Conservation (phyloP, 2,888 invertebrate genomes). For the Tenthredo scrophulariae region DNA sequence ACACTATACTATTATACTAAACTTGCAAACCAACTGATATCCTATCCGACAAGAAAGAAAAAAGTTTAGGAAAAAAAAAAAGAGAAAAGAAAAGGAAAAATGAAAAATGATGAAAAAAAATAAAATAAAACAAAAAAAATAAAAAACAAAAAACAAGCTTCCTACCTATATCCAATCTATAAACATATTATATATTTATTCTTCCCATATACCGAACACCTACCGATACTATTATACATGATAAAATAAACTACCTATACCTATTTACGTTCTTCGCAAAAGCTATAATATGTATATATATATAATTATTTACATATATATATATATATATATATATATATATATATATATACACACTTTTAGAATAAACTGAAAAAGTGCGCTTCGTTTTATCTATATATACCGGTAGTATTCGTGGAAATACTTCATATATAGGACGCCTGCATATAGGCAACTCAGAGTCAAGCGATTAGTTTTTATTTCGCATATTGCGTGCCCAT, state of each 20-base stretch:
- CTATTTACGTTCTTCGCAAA: slow-evolving; percentile 20
- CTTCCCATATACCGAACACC: slow-evolving; percentile 28
- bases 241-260: background rate
- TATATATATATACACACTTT: background rate
- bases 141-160: slow-evolving; percentile 57
- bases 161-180: background rate
- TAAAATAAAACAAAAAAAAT: background rate
- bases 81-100: slow-evolving; percentile 58
- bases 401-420: no score
- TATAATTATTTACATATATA: slow-evolving; percentile 6
- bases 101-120: slow-evolving; percentile 55
- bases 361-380: slow-evolving; percentile 36
- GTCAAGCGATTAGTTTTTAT: no score
- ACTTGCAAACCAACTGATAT: slow-evolving; percentile 55
- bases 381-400: slow-evolving; percentile 19
- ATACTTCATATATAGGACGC: no score
- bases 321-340: background rate
- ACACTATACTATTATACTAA: slow-evolving; percentile 45
- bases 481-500: no score
- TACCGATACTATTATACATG: slow-evolving; percentile 17
- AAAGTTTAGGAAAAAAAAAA: slow-evolving; percentile 52
- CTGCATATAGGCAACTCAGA: no score
- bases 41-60: slow-evolving; percentile 29
- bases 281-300: background rate
- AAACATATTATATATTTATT: slow-evolving; percentile 23